Percentiles rank a stretch among this genome's conserved stretches.
phyloP scores from a whole-genome alignment of 1,140 invertebrate species.

The Hypsibius dujardini region DNA sequence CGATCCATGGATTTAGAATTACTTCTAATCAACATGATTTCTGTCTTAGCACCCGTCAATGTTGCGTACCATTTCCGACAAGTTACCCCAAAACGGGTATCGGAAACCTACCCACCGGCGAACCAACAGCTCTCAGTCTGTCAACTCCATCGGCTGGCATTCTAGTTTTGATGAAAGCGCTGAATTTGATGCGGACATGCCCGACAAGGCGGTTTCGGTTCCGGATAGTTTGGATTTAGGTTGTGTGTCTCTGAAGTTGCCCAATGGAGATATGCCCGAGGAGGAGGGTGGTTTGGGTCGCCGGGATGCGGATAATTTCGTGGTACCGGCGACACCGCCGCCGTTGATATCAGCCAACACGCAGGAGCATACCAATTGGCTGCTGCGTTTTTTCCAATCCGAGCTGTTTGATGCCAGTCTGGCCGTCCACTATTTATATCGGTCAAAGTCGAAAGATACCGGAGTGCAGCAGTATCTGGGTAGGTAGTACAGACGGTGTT shows the following conservation, averaged over 20 bases:
- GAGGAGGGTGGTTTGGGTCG: neutral
- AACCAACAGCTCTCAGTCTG: neutral
- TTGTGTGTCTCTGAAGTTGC: too few species aligned
- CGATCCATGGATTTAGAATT: too few species aligned
- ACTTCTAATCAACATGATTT: too few species aligned
- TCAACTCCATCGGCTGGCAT: neutral
- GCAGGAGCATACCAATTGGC: slow-evolving; percentile 31
- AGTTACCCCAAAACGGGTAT: neutral
- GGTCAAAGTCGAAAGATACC: slow-evolving; percentile 70
- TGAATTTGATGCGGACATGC: neutral
- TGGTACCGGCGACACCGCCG: neutral
- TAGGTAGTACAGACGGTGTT: too few species aligned
- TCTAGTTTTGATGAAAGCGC: neutral
- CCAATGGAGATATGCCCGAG: neutral
- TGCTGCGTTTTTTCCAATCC: slow-evolving; percentile 82
- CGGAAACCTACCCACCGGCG: slow-evolving; percentile 13
- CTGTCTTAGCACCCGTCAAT: slow-evolving; percentile 11
- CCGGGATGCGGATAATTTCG: neutral
- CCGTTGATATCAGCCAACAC: too few species aligned
- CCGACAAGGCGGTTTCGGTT: neutral
- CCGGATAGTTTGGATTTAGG: too few species aligned
- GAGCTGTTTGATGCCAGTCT: slow-evolving; percentile 93
- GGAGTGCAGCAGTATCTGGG: slow-evolving; percentile 88
- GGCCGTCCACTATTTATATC: slow-evolving; percentile 89
- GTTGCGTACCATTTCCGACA: slow-evolving; percentile 1